A percentile compares a stretch with the other conserved stretches of the same genome.
Conservation (phyloP, 2,888 invertebrate species). For the Heliconius ethilla region DNA sequence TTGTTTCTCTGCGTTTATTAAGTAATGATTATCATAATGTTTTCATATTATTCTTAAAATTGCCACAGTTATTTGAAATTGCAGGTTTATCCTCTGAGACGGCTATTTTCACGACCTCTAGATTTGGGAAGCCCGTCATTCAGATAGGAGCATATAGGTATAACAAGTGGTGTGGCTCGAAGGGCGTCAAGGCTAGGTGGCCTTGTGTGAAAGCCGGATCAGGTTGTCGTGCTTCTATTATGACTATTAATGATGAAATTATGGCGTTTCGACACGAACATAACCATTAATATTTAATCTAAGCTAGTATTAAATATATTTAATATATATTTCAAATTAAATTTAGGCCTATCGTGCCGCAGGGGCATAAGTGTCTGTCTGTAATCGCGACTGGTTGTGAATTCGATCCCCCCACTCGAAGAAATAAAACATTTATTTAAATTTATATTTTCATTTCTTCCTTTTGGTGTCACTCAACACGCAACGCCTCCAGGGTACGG, state of each 20-base stretch:
- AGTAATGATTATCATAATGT: neutral
- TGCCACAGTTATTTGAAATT: neutral
- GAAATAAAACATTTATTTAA: too few relatives aligned
- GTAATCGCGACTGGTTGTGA: too few relatives aligned
- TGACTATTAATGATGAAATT: constrained; percentile 52
- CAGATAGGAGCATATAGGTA: constrained; percentile 52
- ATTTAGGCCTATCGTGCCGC: too few relatives aligned
- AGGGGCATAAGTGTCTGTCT: too few relatives aligned
- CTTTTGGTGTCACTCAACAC: too few relatives aligned
- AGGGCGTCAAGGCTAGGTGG: constrained; percentile 53
- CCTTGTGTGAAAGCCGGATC: constrained; percentile 50
- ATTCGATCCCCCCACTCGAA: too few relatives aligned
- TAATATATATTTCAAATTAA: neutral
- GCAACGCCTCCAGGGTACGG: too few relatives aligned
- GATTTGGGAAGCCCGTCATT: constrained; percentile 57
- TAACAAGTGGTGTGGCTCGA: constrained; percentile 50
- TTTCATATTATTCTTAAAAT: neutral
- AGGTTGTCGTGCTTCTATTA: constrained; percentile 55
- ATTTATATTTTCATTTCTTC: too few relatives aligned
- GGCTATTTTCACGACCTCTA: constrained; percentile 50
- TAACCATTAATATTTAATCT: constrained; percentile 48
- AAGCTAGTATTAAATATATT: neutral
- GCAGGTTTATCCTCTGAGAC: constrained; percentile 16
- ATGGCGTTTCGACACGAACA: constrained; percentile 50
- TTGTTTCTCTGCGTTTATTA: neutral